Evolutionary conservation across 2,797 vertebrate species (phyloP).

Genomic region (Sebastes baramenuke): DNA sequence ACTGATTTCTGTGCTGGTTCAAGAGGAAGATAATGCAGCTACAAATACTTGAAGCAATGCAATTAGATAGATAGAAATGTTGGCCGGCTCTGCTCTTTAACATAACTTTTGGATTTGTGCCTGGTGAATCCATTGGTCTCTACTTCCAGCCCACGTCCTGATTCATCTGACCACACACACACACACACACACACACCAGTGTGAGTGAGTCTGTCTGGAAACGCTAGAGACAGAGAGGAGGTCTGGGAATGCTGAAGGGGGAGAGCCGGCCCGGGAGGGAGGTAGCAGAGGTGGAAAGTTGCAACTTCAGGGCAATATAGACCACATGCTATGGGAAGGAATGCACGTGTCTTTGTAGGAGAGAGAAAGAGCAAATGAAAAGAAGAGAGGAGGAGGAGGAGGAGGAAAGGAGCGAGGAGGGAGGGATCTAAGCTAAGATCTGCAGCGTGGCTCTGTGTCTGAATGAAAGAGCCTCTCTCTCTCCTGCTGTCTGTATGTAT

Average conservation of each 20-base stretch:
- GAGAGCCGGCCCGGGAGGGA: conserved; percentile 7
- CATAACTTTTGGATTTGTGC: conserved; percentile 24
- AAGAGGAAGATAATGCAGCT: background rate
- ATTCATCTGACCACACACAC: conserved; percentile 54
- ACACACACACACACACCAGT: conserved; percentile 22
- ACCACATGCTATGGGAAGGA: conserved; percentile 73
- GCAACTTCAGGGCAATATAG: conserved; percentile 70
- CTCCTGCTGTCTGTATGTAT: conserved; percentile 48
- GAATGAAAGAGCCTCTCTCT: conserved; percentile 81
- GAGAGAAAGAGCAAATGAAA: conserved; percentile 65
- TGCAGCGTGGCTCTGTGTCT: conserved; percentile 80
- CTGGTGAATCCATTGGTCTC: conserved; percentile 73
- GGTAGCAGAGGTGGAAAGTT: conserved; percentile 67
- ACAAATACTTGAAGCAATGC: background rate
- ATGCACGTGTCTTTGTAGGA: conserved; percentile 72
- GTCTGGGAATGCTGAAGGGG: conserved; percentile 67
- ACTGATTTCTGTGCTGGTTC: background rate
- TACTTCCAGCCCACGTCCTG: conserved; percentile 67
- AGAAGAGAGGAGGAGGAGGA: conserved; percentile 65
- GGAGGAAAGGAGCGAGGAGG: conserved; percentile 62
- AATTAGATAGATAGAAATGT: conserved; percentile 18
- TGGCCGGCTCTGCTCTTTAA: conserved; percentile 19
- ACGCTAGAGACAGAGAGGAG: conserved; percentile 58
- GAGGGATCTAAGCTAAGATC: conserved; percentile 65
- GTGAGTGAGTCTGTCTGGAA: conserved; percentile 66